Percentiles rank a stretch among this genome's conserved stretches.
Evolutionary conservation across 1,140 invertebrate species (phyloP).

Genomic region (Homarus americanus): DNA sequence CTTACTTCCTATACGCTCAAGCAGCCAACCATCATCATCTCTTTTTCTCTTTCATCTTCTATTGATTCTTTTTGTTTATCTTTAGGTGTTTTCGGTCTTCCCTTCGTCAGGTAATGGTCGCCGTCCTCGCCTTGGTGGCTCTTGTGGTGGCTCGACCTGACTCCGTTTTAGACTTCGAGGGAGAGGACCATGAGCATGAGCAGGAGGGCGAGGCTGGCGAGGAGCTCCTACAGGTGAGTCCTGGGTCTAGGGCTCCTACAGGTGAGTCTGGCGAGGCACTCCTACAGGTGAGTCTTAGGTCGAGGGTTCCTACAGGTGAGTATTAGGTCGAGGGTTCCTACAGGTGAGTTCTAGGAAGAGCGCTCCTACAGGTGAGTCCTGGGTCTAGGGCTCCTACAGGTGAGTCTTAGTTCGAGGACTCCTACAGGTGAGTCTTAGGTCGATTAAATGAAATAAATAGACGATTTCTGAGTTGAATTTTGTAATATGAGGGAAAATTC

Average conservation of each 20-base stretch:
- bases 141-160: slow-evolving; percentile 41
- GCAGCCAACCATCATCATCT: no score
- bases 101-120: slow-evolving; percentile 23
- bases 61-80: no score
- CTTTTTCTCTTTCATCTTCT: no score
- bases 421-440: no score
- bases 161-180: slow-evolving; percentile 46
- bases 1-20: no score
- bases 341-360: no score
- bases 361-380: slow-evolving; percentile 44
- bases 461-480: no score
- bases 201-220: slow-evolving; percentile 32
- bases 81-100: background rate
- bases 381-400: background rate
- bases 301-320: background rate
- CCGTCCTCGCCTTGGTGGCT: slow-evolving; percentile 26
- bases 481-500: no score
- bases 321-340: no score
- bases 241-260: background rate
- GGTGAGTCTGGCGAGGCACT: background rate
- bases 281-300: background rate
- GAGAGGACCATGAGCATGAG: slow-evolving; percentile 47
- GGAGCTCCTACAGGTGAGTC: slow-evolving; percentile 46
- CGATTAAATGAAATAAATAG: no score
- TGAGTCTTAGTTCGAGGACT: background rate